Percentiles rank a stretch among this genome's conserved stretches.
phyloP scores from a whole-genome alignment of 2,113 vertebrate genomes.

The Leptobrachium ailaonicum region DNA sequence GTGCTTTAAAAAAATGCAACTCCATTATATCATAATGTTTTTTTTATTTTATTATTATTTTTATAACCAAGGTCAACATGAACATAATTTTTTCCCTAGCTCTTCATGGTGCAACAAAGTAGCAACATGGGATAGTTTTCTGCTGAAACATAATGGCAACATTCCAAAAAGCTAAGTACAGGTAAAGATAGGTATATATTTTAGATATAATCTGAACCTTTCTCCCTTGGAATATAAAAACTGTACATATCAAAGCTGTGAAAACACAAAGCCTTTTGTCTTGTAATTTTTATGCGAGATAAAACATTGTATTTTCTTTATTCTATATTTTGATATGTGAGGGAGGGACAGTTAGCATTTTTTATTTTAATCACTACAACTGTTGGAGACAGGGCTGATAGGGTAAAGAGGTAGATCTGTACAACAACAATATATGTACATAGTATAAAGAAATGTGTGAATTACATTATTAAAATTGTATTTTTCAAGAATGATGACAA shows the following conservation, averaged over 20 bases:
- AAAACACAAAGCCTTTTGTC: neutral
- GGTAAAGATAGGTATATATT: too few species aligned
- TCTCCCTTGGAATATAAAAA: neutral
- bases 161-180: too few species aligned
- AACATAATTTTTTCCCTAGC: too few species aligned
- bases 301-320: neutral
- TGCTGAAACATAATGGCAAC: too few species aligned
- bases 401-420: neutral
- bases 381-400: neutral
- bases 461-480: neutral
- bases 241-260: slow-evolving; percentile 27
- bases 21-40: too few species aligned
- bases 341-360: too few species aligned
- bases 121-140: too few species aligned
- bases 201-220: too few species aligned
- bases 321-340: slow-evolving; percentile 17
- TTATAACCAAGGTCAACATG: too few species aligned
- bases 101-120: too few species aligned
- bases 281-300: slow-evolving; percentile 14
- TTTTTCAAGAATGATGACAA: neutral
- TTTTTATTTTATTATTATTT: too few species aligned
- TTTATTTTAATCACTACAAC: neutral
- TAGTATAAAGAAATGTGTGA: neutral
- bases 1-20: too few species aligned
- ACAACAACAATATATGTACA: neutral